phyloP scores from a whole-genome alignment of 2,888 invertebrate species.

The Hydriomena furcata region DNA sequence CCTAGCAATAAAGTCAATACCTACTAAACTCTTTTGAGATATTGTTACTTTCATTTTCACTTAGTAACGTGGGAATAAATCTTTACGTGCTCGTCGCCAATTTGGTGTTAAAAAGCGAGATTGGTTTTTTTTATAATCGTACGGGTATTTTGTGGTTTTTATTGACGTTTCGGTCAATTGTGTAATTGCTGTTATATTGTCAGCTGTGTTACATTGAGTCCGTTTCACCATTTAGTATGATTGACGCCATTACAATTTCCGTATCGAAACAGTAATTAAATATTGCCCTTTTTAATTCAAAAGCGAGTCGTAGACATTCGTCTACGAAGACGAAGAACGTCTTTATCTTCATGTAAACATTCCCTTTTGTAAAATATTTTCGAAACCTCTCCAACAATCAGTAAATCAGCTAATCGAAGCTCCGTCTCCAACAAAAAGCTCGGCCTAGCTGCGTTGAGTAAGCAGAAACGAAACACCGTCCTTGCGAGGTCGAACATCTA shows the following conservation, averaged over 20 bases:
- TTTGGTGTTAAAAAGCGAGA: conserved; percentile 32
- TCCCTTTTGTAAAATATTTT: not conserved
- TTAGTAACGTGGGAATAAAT: conserved; percentile 41
- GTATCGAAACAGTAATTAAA: no score
- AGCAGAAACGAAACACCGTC: conserved; percentile 75
- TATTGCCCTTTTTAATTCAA: no score
- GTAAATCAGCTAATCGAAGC: conserved; percentile 43
- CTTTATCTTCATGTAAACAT: no score
- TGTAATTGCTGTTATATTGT: conserved; percentile 18
- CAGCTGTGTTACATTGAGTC: conserved; percentile 20
- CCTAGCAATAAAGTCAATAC: conserved; percentile 20
- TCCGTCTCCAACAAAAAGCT: conserved; percentile 67
- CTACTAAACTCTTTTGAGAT: conserved; percentile 25
- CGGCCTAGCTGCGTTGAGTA: conserved; percentile 67
- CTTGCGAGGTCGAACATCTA: conserved; percentile 69
- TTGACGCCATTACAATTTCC: not conserved
- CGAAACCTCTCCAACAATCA: not conserved
- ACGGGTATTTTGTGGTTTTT: conserved; percentile 9
- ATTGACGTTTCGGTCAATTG: conserved; percentile 13
- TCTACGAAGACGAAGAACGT: no score
- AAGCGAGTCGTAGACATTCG: no score
- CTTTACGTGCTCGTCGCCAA: conserved; percentile 30
- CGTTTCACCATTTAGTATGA: conserved; percentile 1
- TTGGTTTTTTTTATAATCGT: conserved; percentile 15
- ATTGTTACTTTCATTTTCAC: conserved; percentile 46